Evolutionary conservation across 2,113 vertebrate species (phyloP).

Genomic region (Sarotherodon lohbergeri): DNA sequence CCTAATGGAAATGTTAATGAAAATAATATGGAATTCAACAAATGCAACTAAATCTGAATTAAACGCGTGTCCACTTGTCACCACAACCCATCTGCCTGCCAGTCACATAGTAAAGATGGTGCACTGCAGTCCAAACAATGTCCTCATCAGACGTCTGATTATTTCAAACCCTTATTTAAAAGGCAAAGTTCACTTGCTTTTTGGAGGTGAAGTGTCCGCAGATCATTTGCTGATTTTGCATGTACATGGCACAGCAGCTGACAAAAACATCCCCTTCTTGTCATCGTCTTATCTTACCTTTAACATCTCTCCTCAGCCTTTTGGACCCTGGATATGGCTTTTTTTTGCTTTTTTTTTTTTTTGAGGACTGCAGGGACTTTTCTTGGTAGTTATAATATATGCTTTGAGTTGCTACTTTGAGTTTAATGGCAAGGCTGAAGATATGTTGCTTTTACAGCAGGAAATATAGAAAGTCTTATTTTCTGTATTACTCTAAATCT

Average conservation of each 20-base stretch:
- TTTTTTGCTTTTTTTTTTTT: not conserved
- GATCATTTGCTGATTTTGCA: not conserved
- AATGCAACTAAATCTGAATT: not conserved
- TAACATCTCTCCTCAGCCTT: not conserved
- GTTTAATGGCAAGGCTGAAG: not conserved
- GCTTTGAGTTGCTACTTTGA: not conserved
- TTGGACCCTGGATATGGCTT: not conserved
- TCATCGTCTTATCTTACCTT: not conserved
- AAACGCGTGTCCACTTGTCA: not conserved
- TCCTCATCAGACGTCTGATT: not conserved
- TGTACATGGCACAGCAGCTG: not conserved
- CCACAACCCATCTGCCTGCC: not conserved
- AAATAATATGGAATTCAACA: not conserved
- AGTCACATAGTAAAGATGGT: not conserved
- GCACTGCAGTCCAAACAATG: not conserved
- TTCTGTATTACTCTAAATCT: not conserved
- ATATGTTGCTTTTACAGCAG: not conserved
- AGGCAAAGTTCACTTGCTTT: not conserved
- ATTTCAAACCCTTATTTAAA: constrained; percentile 2
- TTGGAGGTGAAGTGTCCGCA: not conserved
- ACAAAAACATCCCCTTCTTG: not conserved
- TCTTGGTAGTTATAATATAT: not conserved
- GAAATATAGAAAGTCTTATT: not conserved
- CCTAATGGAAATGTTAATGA: not conserved
- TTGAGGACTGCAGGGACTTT: not conserved